A percentile compares a stretch with the other conserved stretches of the same genome.
Conservation (phyloP, 2,113 vertebrate species). For the Scalopus aquaticus region DNA sequence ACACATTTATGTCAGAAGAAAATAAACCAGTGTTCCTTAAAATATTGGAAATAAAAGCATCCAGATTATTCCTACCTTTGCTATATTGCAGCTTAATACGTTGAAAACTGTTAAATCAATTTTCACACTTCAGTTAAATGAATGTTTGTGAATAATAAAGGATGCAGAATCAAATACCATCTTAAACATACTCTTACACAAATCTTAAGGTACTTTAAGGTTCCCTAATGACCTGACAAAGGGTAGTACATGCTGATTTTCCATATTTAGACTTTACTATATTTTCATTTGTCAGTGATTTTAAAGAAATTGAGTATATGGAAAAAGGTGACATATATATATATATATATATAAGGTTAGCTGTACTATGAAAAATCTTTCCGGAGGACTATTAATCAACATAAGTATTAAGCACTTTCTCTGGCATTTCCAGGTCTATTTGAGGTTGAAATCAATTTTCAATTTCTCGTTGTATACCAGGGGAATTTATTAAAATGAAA, state of each 20-base stretch:
- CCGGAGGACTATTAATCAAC: background rate
- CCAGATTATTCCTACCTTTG: constrained; percentile 8
- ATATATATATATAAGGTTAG: background rate
- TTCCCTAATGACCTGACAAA: background rate
- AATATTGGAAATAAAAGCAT: constrained; percentile 30
- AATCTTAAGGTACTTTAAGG: constrained; percentile 14
- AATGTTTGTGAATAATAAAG: constrained; percentile 3
- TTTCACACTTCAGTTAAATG: constrained; percentile 2
- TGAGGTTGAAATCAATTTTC: background rate
- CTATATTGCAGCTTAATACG: background rate
- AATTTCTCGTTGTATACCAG: background rate
- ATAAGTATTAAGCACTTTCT: background rate
- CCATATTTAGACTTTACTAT: background rate
- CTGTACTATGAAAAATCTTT: background rate
- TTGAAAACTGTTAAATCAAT: constrained; percentile 33
- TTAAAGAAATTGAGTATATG: constrained; percentile 27
- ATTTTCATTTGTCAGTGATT: constrained; percentile 39
- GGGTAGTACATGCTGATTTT: background rate
- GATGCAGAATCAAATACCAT: constrained; percentile 2
- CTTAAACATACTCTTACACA: background rate
- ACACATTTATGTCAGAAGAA: background rate
- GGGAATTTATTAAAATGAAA: constrained; percentile 16
- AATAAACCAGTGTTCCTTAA: constrained; percentile 10
- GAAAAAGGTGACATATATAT: background rate
- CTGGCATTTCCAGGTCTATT: constrained; percentile 16